Base-by-base conservation (phyloP, 2,888 invertebrate species). In the Synanthedon vespiformis region DNA sequence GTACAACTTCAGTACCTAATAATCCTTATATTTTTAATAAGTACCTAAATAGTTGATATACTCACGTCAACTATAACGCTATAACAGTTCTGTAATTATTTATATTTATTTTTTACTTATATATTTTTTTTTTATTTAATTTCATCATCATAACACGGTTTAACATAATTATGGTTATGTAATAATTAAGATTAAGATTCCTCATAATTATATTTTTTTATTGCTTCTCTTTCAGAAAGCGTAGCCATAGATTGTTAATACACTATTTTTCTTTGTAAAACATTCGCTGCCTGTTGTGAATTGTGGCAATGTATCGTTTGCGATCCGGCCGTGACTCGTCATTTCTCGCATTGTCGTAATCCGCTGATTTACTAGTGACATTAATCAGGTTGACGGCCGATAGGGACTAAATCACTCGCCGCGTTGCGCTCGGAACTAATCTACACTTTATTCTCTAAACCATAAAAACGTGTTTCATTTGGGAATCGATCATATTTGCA, bases 341-440 rank as follows among this genome's bases (percentile, higher is more conserved):
- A 87, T 86, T 86, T 85, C 86, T 85, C 85, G 83, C 84, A 86
- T 87, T 87, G 86, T 86, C 85, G 86, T 87, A 87, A 86, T 87
- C 87, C 87, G 79, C 80, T 87, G 87, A 87, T 87, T 86, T 87
- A 87, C 85, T 83, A 80, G 80, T 81, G 74, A 78, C 86, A 87
- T 87, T 86, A 85, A 87, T 87, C 87, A 87, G 86, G 78, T 79
- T 80, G 85, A 84, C 87, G 84, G 83, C 79, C 85, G 86, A 87
- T 87, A 84, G 85, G 85, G 86, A 81, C 85, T 81, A 85, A 83
- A 82, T 84, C 80, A 82, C 79, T 76, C 72, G 75, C 78, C 74
- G 65, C 63, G 66, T 68, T 70, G 70, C 63, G 64, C 64, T 61
- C 74, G 68, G 78, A 54, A 57, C 12, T 44, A 44, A 44, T 44